Conservation (phyloP, 2,797 vertebrate species). For the Epinephelus coioides region DNA sequence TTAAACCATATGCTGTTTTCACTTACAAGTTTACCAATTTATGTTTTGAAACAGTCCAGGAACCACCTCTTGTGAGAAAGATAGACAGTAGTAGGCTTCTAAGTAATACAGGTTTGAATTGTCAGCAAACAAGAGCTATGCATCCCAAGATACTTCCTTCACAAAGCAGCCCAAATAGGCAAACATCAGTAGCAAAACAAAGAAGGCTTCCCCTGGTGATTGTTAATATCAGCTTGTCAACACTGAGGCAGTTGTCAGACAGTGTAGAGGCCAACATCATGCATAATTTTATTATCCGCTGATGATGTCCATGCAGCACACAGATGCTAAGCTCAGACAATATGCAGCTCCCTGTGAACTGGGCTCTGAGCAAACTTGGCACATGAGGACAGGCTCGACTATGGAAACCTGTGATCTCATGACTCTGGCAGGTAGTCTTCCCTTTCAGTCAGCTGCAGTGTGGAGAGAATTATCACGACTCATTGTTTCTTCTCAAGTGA, state of each 20-base stretch:
- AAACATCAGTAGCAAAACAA: background rate
- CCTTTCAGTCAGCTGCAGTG: background rate
- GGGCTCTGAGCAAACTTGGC: conserved; percentile 10
- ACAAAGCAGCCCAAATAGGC: background rate
- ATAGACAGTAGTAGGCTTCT: too few relatives aligned
- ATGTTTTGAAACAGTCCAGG: background rate
- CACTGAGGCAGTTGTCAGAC: conserved; percentile 6
- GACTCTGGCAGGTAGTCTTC: conserved; percentile 21
- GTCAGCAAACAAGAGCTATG: background rate
- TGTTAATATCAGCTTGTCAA: background rate
- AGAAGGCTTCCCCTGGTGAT: background rate
- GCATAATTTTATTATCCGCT: conserved; percentile 10
- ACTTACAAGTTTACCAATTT: background rate
- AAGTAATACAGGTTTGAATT: background rate
- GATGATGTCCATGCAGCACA: background rate
- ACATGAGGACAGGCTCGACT: background rate
- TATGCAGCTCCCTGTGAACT: conserved; percentile 4
- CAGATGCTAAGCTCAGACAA: background rate
- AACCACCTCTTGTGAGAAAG: background rate
- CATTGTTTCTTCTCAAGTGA: background rate
- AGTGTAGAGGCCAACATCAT: background rate
- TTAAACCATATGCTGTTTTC: background rate
- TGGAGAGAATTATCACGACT: conserved; percentile 3
- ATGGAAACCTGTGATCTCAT: conserved; percentile 44
- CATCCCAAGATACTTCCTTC: background rate